These are phyloP conservation scores for Urocynchramus pylzowi DNA, from an alignment of 2,113 vertebrate species.

Conservation along the genomic window DNA sequence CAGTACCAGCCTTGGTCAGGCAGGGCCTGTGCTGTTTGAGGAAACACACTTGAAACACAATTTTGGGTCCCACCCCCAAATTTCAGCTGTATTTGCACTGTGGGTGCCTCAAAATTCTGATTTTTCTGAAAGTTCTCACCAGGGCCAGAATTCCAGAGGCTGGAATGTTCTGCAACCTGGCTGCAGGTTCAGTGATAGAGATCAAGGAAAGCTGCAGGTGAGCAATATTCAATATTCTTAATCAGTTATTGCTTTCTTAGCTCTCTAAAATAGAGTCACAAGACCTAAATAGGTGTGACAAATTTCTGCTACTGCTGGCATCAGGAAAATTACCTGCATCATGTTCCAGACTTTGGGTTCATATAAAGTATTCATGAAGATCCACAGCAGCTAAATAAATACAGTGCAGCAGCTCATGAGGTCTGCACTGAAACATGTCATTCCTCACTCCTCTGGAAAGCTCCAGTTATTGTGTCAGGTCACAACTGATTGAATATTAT, in stretches of 20 bases:
- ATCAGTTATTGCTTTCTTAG: not conserved
- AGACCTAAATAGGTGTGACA: not conserved
- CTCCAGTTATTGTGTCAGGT: not conserved
- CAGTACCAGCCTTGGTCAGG: fast-evolving
- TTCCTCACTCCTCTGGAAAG: not conserved
- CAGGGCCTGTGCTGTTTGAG: fast-evolving
- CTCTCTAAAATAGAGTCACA: not conserved
- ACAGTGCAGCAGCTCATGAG: not conserved
- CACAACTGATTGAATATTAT: not conserved
- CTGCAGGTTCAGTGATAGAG: not conserved
- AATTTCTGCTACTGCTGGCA: not conserved
- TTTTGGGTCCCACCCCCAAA: not conserved
- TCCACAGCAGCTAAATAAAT: fast-evolving
- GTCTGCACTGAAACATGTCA: not conserved
- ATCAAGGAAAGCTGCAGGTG: not conserved
- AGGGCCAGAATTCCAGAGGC: not conserved
- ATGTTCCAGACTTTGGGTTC: not conserved
- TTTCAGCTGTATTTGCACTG: not conserved
- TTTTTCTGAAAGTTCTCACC: not conserved
- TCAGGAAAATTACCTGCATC: not conserved
- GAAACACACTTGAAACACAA: not conserved
- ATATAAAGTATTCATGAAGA: not conserved
- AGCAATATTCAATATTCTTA: not conserved
- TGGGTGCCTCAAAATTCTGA: not conserved
- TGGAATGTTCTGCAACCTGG: not conserved